Base-by-base conservation (phyloP, 2,888 invertebrate species). In the Drosophila kanekoi region DNA sequence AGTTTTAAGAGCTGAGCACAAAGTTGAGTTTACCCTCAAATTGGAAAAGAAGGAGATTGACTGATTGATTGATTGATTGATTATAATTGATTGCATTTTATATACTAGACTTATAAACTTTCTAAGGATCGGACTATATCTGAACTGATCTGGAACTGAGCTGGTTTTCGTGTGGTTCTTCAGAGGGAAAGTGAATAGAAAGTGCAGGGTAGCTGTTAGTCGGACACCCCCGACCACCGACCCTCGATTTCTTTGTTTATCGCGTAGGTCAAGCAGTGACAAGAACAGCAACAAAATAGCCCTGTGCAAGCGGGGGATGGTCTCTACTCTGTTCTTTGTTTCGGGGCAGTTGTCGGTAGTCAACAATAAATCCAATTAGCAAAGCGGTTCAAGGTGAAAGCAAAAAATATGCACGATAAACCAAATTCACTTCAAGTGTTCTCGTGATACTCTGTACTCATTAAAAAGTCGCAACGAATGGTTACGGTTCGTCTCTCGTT, bases 321-420 rank as follows among this genome's bases (percentile, higher is more conserved):
- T 49, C 28, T 28, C 20, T 62, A 49, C 43, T 37, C 10, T 18
- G 35, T 37, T 40, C 41, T 43, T 43, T 57, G 20, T 43, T 70
- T 14, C 58, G 60, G 57, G 64, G 60, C 64, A 41, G 70, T 57
- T 78, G 81, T 78, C 85, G 87, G 82, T 87, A 83, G 82, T 83
- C 82, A 83, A 81, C 87, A 84, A 84, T 84, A 83, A 85, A 83
- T 83, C 83, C 87, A 83, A 83, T 83, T 83, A 83, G 85, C 60
- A 61, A 74, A 64, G 63, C 83, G 57, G 77, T 86, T 77, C 80
- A 81, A 86, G 86, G 86, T 82, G 65, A 77, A 23, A 67, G 56
- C 67, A 57, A 68, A 68, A 79, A 81, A 75, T 72, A 75, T 78
- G 72, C 79, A 70, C 72, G 70, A 84, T 81, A 81, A 81, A 75